phyloP scores from a whole-genome alignment of 2,888 invertebrate genomes.

The Drosophila monieri region DNA sequence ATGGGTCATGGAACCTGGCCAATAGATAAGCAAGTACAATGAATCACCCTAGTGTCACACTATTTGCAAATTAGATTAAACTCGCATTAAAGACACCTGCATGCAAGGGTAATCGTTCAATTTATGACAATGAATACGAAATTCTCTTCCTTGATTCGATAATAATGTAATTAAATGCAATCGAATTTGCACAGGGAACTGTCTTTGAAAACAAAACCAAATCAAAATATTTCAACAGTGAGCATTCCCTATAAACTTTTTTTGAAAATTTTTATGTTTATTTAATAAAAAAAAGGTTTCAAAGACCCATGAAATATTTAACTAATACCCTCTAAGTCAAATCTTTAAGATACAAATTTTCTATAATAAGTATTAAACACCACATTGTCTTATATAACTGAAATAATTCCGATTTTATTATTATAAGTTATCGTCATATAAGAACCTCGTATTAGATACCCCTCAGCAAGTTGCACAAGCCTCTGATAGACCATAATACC shows the following conservation, averaged over 20 bases:
- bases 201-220: background rate
- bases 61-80: conserved; percentile 8
- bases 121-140: conserved; percentile 3
- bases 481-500: background rate
- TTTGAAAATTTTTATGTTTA: too few species aligned
- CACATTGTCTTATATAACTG: background rate
- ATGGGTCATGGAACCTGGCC: conserved; percentile 1
- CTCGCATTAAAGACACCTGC: conserved; percentile 1
- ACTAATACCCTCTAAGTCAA: too few species aligned
- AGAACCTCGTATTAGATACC: background rate
- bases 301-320: too few species aligned
- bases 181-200: background rate
- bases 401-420: background rate
- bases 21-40: conserved; percentile 5
- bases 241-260: too few species aligned
- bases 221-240: background rate
- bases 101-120: background rate
- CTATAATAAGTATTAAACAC: background rate
- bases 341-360: too few species aligned
- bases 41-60: conserved; percentile 2
- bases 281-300: too few species aligned
- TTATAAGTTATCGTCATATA: background rate
- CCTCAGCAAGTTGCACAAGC: conserved; percentile 3
- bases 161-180: background rate
- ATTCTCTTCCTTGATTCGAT: background rate